These are phyloP conservation scores for Blennius ocellaris DNA, from an alignment of 2,113 vertebrate species.

Conservation along the genomic window DNA sequence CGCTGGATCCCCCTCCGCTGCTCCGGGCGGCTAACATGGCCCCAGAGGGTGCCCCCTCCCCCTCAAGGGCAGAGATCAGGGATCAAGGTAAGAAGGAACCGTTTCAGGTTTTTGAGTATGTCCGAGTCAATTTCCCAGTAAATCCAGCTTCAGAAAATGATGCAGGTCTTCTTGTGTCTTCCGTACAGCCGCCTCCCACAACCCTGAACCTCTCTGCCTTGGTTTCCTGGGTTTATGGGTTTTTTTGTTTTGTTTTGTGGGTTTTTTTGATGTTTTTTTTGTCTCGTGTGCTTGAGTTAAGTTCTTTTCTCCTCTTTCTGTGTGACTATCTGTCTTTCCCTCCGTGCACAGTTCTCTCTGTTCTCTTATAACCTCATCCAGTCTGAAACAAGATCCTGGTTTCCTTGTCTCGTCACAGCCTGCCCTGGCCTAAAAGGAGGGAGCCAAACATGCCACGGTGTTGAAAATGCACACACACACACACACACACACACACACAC, in stretches of 20 bases:
- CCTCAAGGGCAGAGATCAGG: constrained; percentile 57
- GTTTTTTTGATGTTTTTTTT: neutral
- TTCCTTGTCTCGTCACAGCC: constrained; percentile 75
- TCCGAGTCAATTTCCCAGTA: constrained; percentile 1
- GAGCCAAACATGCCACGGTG: constrained; percentile 79
- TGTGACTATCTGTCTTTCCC: constrained; percentile 41
- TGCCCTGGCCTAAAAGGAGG: constrained; percentile 72
- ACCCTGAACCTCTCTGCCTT: neutral
- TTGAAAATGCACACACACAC: constrained; percentile 53
- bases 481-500: constrained; percentile 6
- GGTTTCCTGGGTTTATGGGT: neutral
- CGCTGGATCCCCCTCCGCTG: constrained; percentile 82
- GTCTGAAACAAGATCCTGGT: constrained; percentile 90
- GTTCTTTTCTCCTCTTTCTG: constrained; percentile 20
- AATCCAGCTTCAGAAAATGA: constrained; percentile 14
- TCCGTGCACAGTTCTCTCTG: constrained; percentile 66
- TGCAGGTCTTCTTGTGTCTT: neutral
- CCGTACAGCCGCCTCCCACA: neutral
- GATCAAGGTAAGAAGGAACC: constrained; percentile 17
- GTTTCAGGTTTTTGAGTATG: constrained; percentile 6
- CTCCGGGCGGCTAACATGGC: constrained; percentile 91
- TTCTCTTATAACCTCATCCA: constrained; percentile 84
- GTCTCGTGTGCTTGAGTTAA: neutral
- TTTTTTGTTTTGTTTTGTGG: neutral
- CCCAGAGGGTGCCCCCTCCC: constrained; percentile 24